A percentile compares a stretch with the other conserved stretches of the same genome.
Evolutionary conservation across 1,140 invertebrate species (phyloP).

Genomic region (Choristoneura fumiferana): DNA sequence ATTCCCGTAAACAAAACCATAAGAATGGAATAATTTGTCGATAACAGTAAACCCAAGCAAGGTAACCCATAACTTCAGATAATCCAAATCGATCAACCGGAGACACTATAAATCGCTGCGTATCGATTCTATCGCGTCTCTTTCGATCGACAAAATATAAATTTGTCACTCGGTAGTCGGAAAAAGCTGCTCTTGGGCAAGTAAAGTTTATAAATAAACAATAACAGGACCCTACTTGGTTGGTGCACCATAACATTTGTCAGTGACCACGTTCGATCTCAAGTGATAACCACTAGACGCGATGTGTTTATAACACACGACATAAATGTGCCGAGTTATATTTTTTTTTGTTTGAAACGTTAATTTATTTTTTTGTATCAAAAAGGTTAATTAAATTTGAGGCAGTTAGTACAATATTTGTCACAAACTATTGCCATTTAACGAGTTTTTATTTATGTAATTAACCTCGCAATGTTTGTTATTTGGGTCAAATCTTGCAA

Average conservation of each 20-base stretch:
- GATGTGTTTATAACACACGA: conserved; percentile 40
- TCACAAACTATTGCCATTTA: no score
- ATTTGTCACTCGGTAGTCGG: conserved; percentile 67
- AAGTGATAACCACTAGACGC: conserved; percentile 40
- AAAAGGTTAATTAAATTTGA: no score
- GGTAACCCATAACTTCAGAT: conserved; percentile 45
- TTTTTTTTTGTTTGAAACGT: no score
- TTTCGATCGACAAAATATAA: conserved; percentile 70
- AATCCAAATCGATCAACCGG: conserved; percentile 68
- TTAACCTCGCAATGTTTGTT: no score
- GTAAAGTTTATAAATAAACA: conserved; percentile 71
- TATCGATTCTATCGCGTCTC: conserved; percentile 67
- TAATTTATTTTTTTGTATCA: no score
- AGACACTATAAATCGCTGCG: conserved; percentile 62
- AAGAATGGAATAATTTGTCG: conserved; percentile 38
- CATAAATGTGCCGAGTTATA: not conserved
- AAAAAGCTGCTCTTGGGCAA: conserved; percentile 51
- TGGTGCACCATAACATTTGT: conserved; percentile 59
- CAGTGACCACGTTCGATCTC: conserved; percentile 44
- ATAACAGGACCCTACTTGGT: conserved; percentile 64
- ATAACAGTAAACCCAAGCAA: conserved; percentile 42
- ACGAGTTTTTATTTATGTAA: no score
- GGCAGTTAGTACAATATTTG: no score
- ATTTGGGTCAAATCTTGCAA: no score
- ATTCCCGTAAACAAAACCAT: conserved; percentile 31